Percentiles rank a stretch among this genome's conserved stretches.
These are phyloP conservation scores for Fragum whitleyi DNA, from an alignment of 2,888 invertebrate species.

Conservation along the genomic window DNA sequence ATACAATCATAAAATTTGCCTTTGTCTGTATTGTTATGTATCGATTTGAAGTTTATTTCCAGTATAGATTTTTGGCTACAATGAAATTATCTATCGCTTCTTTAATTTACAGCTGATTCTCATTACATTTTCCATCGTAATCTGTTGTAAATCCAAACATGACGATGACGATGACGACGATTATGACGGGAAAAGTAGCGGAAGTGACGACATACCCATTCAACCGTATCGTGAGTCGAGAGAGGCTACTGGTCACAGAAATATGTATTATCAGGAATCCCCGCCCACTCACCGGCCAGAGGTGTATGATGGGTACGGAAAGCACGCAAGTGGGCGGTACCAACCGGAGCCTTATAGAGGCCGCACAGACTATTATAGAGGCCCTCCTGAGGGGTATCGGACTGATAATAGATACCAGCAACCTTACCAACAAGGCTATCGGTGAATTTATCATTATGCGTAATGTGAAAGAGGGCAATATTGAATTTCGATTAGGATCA, in stretches of 20 bases:
- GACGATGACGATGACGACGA: conserved; percentile 28
- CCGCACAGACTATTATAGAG: conserved; percentile 52
- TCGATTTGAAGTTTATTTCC: too few relatives aligned
- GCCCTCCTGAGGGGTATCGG: conserved; percentile 58
- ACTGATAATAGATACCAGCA: not conserved
- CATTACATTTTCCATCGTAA: conserved; percentile 55
- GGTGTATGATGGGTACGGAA: conserved; percentile 8
- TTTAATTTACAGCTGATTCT: conserved; percentile 54
- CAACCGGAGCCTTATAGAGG: conserved; percentile 52
- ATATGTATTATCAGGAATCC: conserved; percentile 34
- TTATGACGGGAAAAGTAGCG: conserved; percentile 35
- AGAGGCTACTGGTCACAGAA: conserved; percentile 39
- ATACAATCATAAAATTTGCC: too few relatives aligned
- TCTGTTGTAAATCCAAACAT: conserved; percentile 48
- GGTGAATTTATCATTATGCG: too few relatives aligned
- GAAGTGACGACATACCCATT: conserved; percentile 55
- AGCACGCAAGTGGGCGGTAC: not conserved
- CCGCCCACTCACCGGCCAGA: conserved; percentile 12
- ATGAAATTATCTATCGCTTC: too few relatives aligned
- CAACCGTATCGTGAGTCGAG: conserved; percentile 54
- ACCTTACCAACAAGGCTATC: not conserved
- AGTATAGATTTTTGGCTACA: too few relatives aligned
- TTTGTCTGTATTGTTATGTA: too few relatives aligned
- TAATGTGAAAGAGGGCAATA: too few relatives aligned
- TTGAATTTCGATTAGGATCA: too few relatives aligned